phyloP scores from a whole-genome alignment of 2,113 vertebrate genomes.

The Hippocampus comes region DNA sequence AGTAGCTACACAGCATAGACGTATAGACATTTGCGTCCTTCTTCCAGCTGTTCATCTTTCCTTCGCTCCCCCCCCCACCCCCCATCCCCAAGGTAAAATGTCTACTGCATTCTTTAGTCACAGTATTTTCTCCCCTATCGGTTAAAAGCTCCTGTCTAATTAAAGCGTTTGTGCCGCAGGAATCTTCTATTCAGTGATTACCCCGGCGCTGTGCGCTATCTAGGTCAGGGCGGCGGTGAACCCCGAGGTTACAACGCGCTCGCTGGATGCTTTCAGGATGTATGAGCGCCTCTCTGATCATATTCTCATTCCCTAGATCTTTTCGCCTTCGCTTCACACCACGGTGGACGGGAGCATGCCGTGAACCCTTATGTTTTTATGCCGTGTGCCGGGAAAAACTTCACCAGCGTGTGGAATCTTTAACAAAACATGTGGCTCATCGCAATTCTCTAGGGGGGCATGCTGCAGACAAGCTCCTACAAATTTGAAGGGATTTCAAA shows the following conservation, averaged over 20 bases:
- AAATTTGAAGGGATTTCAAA: conserved; percentile 5
- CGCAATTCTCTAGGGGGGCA: not conserved
- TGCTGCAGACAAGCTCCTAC: conserved; percentile 6
- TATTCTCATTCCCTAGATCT: conserved; percentile 22
- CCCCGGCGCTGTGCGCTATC: conserved; percentile 34
- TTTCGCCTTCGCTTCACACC: not conserved
- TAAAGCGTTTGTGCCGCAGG: conserved; percentile 38
- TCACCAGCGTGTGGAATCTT: not conserved
- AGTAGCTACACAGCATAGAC: not conserved
- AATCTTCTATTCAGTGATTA: conserved; percentile 46
- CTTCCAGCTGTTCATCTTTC: conserved; percentile 12
- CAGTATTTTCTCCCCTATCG: conserved; percentile 31
- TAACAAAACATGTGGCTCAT: not conserved
- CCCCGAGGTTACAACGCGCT: conserved; percentile 18
- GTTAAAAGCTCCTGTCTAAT: conserved; percentile 45
- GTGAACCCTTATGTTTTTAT: conserved; percentile 10
- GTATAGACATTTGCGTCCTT: not conserved
- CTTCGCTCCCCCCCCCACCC: not conserved
- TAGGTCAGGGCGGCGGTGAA: conserved; percentile 46
- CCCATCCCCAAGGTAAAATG: not conserved
- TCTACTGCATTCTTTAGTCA: conserved; percentile 22
- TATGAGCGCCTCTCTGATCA: conserved; percentile 29
- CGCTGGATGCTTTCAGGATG: conserved; percentile 9
- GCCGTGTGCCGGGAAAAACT: conserved; percentile 13
- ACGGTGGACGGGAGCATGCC: not conserved